Base-by-base conservation (phyloP, 1,140 invertebrate genomes). In the Pseudomyrmex dendroicus region DNA sequence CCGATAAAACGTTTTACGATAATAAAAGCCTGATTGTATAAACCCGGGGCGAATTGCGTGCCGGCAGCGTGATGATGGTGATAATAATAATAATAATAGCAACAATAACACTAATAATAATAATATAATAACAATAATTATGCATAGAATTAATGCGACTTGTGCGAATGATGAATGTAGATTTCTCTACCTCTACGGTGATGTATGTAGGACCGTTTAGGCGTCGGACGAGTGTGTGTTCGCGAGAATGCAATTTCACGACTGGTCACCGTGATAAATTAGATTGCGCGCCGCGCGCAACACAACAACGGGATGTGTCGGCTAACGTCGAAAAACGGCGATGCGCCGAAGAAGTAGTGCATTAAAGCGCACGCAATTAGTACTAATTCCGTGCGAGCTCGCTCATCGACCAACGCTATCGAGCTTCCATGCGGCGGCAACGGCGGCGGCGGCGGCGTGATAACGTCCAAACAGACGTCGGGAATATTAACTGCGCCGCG, bases 221-320 rank as follows among this genome's bases (percentile, higher is more conserved):
- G 35, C 59, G 76, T 80, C 76, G 48, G 66, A 56, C 66, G 22
- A n/a, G 76, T 25, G 20, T 72, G 76, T 17, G 20, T 72, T 59
- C 66, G 66, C 76, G 66, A 80, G 66, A 72, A 72, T 80, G 76
- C 76, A 80, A 80, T 80, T 80, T 80, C 76, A 57, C 46, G 54
- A 70, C 76, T 66, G 66, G 66, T 70, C 66, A 70, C 66, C 22
- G 76, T 80, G 66, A 80, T 80, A 80, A 80, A 80, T 80, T 80
- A 80, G 76, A 80, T 35, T 13, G 63, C 73, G 48, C 48, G 35
- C 54, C 10, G 25, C 15, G 17, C 35, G 35, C 35, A 35, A 35
- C 35, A 35, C 35, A 35, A 35, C 35, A 35, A 35, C 35, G 17
- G 22, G 13, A 66, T 2, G n/a, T 20, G 20, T 50, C 50, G 46